Base-by-base conservation (phyloP, 2,888 invertebrate species). In the Eupithecia abbreviata region DNA sequence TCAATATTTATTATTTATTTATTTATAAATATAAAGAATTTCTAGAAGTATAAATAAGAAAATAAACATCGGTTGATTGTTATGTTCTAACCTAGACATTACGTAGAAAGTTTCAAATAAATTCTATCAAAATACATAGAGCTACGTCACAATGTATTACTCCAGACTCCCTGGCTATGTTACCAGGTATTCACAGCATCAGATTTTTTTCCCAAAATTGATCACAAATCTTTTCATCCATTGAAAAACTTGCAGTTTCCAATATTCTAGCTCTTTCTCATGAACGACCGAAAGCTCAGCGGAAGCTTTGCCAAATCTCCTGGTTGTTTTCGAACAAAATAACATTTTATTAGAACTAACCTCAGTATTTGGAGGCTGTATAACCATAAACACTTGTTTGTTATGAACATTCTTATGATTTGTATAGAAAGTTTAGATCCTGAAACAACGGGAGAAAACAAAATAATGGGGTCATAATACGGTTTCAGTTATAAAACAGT, bases 221-320 rank as follows among this genome's bases (percentile, higher is more conserved):
- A 71, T 76, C 75, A 13, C 66, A 79, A 73, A 70, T 69, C 71
- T 73, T 74, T 79, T 70, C n/a, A n/a, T 62, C 65, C 69, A 76
- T 77, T 75, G 69, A 41, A 82, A 82, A 84, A 83, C 82, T 84
- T 90, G 90, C 90, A 89, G 83, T 83, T 83, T 84, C 85, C 86
- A 84, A 90, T 87, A 88, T 85, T 87, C 84, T 82, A 83, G 80
- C 78, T 72, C 84, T 83, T 87, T 84, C 85, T 82, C 84, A 84
- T 85, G 76, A 77, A 76, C 73, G 90, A 88, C 88, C 88, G 84
- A 89, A 89, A 68, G 68, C 89, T 92, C 89, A 86, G 90, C 90
- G 85, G 85, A 89, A 88, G 84, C 89, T 85, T 84, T 92, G 92
- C 92, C 92, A 92, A 92, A 91, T 92, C 88, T 90, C 87, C 76